Evolutionary conservation across 2,888 invertebrate species (phyloP), one percentile per base, ranked within the genome.

Genomic region (Calameuta filiformis): DNA sequence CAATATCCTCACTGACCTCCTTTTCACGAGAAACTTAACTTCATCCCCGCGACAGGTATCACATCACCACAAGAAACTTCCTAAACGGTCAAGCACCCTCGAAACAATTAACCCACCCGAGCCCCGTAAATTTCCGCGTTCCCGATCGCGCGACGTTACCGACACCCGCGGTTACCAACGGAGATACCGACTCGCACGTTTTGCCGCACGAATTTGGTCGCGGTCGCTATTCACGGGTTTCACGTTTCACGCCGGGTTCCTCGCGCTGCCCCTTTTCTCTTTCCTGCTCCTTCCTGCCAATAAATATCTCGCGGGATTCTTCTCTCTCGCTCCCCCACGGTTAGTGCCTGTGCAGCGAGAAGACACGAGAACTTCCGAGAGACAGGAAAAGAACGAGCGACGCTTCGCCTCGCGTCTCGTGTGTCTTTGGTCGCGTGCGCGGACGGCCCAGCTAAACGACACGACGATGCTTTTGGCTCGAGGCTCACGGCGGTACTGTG

Each of bases 401-500:
- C 3, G 37, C 37, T 37, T 31, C 31, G 69, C n/a, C 69, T 69
- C 30, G 31, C 30, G n/a, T 30, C 69, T 69, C 33, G 69, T 31
- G 69, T 30, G 31, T 30, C 69, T 69, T 30, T 40, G 15, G 40
- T 40, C 40, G 40, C 40, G 40, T 40, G 40, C 40, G 40, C 40
- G 15, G 15, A 40, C 40, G 15, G 4, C 40, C 40, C 40, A 15
- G 15, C 40, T 15, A 40, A 40, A 3, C 12, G 30, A 77, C 56
- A 68, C 75, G 73, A 75, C 82, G 83, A 84, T 81, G 81, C 82
- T 83, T 77, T 79, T 80, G 71, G 75, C 81, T 84, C 84, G 84
- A 84, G 81, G 84, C 85, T 83, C 81, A 81, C 78, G 86, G 87
- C 88, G 87, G 76, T 81, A 88, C 88, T 88, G 84, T 78, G 75